Conservation (phyloP, 2,113 vertebrate species). For the Panurus biarmicus region DNA sequence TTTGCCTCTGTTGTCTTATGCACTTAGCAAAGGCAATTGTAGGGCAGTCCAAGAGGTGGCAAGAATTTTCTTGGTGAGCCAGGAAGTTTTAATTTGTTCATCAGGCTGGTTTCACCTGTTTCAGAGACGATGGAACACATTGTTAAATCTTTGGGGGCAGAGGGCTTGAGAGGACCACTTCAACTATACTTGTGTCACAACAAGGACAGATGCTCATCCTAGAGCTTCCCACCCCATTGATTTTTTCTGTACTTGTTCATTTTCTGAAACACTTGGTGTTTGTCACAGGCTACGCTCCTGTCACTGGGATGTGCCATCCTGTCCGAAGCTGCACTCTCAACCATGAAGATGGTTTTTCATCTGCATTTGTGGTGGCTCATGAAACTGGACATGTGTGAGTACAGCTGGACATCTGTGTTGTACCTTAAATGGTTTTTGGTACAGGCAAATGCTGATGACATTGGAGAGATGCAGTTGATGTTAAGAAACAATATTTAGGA, state of each 20-base stretch:
- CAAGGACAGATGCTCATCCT: neutral
- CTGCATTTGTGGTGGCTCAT: slow-evolving; percentile 95
- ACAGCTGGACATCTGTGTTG: neutral
- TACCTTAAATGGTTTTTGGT: neutral
- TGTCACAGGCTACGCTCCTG: slow-evolving; percentile 87
- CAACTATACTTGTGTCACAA: neutral
- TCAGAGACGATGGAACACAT: neutral
- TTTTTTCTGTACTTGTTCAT: neutral
- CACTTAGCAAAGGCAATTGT: neutral
- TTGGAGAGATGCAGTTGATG: neutral
- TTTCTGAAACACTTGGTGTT: neutral
- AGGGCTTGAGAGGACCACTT: neutral
- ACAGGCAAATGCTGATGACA: neutral
- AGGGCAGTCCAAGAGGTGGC: neutral
- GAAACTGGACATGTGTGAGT: slow-evolving; percentile 99
- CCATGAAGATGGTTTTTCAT: slow-evolving; percentile 97
- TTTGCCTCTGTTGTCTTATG: neutral
- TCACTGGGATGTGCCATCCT: slow-evolving; percentile 97
- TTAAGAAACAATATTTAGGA: neutral
- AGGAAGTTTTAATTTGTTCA: neutral
- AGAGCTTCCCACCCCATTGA: neutral
- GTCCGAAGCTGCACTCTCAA: slow-evolving; percentile 97
- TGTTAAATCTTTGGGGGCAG: neutral
- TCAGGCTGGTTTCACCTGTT: neutral
- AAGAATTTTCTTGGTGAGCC: neutral